Evolutionary conservation across 2,113 vertebrate species (phyloP), one percentile per base, ranked within the genome.

Genomic region (Gulo gulo): DNA sequence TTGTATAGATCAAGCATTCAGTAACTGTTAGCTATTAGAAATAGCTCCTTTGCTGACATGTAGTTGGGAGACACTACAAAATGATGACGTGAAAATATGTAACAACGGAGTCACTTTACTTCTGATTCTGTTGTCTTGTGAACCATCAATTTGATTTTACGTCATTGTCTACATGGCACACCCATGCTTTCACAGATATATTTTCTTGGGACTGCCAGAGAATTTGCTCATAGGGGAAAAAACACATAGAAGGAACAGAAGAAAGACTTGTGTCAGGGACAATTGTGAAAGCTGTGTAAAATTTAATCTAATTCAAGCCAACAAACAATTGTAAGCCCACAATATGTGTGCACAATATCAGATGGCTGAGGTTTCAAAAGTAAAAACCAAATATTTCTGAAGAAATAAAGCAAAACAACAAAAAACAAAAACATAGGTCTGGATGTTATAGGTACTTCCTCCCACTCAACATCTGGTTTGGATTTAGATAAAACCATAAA

Each of bases 401-500:
- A 82, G 31, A 59, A 71, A 52, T 34, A 14, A 88, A 42, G 91
- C 4, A 61, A 8, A 74, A 31, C 26, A 59, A 36, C 4, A 29
- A 31, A 78, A 73, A 73, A 73, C 36, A 42, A 74, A 78, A 78
- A 47, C 1, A 42, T 5, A 73, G 5, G 26, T 31, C 47, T 34
- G 36, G 42, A 74, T 86, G 14, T 61, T 21, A 50, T 6, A 74
- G n/a, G 55, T 21, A 59, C 23, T 94, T 67, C 74, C 42, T 45
- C 15, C 15, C 71, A 20, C 5, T 79, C 45, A 85, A 84, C 78
- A 85, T 96, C 88, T 94, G 81, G 83, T 87, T 65, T 97, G 26
- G 29, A 91, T 97, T 97, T 95, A 92, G 87, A 78, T 65, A 95
- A 97, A 76, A 80, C 47, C 65, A 71, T 34, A 80, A 82, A 87